A percentile compares a stretch with the other conserved stretches of the same genome.
Conservation (phyloP, 1,140 invertebrate species). For the Bombus superbus region DNA sequence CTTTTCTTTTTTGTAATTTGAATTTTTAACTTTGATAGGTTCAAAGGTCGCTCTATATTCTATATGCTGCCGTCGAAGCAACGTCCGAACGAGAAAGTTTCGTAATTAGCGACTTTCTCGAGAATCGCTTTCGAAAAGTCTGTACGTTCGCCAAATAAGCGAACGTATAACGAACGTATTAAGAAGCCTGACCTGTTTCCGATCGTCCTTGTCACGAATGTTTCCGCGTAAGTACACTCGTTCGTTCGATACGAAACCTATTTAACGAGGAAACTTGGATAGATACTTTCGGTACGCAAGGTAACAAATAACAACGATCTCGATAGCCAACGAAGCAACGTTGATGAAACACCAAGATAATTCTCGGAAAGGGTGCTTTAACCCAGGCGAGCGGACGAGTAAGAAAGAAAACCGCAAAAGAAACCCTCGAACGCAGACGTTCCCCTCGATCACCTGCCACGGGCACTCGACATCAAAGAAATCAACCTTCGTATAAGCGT, state of each 20-base stretch:
- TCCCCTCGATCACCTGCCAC: constrained; percentile 14
- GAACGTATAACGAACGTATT: neutral
- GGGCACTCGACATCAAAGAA: neutral
- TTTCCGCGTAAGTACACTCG: no score
- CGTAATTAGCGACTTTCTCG: no score
- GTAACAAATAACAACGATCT: neutral
- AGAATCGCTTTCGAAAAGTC: no score
- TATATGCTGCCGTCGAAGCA: no score
- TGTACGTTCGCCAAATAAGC: neutral
- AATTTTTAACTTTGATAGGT: no score
- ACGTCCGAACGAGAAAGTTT: no score
- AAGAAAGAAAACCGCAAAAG: neutral
- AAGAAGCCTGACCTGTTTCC: no score
- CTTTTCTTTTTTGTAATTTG: no score
- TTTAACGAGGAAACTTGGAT: no score
- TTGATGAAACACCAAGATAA: neutral
- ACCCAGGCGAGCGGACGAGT: neutral
- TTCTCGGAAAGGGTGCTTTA: neutral
- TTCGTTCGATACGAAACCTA: no score
- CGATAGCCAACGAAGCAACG: neutral
- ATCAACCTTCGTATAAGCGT: neutral
- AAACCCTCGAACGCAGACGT: neutral
- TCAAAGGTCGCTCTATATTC: no score
- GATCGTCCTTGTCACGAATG: no score
- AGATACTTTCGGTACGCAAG: neutral